Percentiles rank a stretch among this genome's conserved stretches.
phyloP scores from a whole-genome alignment of 2,888 invertebrate species.

The Iphiclides podalirius region DNA sequence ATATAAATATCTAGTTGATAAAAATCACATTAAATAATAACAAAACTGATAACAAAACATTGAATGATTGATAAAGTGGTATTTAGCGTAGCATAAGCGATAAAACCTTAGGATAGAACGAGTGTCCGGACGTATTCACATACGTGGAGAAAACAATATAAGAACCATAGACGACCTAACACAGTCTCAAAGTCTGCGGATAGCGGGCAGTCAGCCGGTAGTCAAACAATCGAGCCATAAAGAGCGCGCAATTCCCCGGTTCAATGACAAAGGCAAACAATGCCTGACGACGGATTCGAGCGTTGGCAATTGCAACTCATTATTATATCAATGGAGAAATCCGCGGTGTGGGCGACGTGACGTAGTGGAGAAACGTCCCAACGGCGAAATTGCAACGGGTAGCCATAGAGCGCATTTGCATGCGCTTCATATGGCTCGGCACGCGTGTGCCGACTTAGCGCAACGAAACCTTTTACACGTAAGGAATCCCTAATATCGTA shows the following conservation, averaged over 20 bases:
- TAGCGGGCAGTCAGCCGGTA: constrained; percentile 36
- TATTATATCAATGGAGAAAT: constrained; percentile 72
- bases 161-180: no score
- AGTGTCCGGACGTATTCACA: no score
- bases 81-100: constrained; percentile 3
- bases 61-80: background rate
- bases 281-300: constrained; percentile 49
- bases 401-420: constrained; percentile 48
- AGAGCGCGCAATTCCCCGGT: constrained; percentile 50
- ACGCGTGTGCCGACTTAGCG: constrained; percentile 27
- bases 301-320: constrained; percentile 56
- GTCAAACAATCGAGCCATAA: constrained; percentile 42
- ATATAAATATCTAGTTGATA: background rate
- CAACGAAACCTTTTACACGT: constrained; percentile 25
- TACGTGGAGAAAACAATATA: no score
- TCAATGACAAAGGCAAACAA: constrained; percentile 68
- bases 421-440: constrained; percentile 40
- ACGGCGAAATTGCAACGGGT: constrained; percentile 44
- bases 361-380: constrained; percentile 56
- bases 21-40: background rate
- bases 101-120: background rate
- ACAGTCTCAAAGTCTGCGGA: constrained; percentile 2
- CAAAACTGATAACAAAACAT: background rate
- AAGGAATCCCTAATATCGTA: constrained; percentile 22
- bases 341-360: constrained; percentile 59